Evolutionary conservation across 2,797 vertebrate genomes (phyloP).

Genomic region (Alca torda): DNA sequence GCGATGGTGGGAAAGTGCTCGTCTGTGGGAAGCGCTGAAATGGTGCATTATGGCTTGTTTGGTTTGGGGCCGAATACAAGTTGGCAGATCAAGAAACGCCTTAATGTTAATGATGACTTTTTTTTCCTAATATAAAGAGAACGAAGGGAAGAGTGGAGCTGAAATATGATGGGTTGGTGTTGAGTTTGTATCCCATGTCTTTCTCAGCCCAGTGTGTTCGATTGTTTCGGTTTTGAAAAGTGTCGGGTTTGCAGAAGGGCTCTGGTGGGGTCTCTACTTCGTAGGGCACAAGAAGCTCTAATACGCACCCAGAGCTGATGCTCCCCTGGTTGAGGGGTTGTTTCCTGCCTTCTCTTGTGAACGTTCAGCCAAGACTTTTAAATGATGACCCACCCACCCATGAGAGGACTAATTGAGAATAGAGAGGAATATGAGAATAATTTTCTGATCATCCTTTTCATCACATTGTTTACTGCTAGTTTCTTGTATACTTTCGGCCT

Average conservation of each 20-base stretch:
- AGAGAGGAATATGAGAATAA: too few species aligned
- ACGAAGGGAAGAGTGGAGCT: neutral
- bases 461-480: neutral
- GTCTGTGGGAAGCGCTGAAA: accelerated
- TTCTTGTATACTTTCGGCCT: neutral
- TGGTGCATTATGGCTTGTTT: accelerated
- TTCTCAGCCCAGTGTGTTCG: accelerated
- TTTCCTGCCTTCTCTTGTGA: neutral
- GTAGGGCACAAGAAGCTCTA: neutral
- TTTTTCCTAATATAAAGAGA: neutral
- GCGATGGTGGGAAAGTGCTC: neutral
- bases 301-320: neutral
- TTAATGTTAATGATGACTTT: neutral
- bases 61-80: neutral
- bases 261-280: neutral
- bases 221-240: neutral
- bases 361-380: neutral
- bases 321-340: neutral
- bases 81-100: neutral
- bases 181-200: neutral
- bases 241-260: neutral
- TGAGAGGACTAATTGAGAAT: neutral
- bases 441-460: neutral
- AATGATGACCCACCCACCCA: neutral
- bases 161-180: neutral